phyloP scores from a whole-genome alignment of 2,888 invertebrate genomes.

The Rhopalosiphum nymphaeae region DNA sequence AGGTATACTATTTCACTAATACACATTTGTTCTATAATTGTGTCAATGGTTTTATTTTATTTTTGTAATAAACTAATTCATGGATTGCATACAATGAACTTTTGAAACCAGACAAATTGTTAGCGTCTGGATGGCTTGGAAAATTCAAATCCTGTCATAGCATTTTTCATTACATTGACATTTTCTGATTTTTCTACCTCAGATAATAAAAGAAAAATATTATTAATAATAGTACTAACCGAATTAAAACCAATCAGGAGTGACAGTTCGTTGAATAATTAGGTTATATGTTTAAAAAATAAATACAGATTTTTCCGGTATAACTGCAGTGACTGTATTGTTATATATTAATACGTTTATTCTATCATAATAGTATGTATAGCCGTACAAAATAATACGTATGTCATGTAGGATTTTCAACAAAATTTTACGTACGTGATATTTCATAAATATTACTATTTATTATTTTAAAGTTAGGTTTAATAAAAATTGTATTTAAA shows the following conservation, averaged over 20 bases:
- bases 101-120: slow-evolving; percentile 8
- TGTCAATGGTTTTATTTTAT: background rate
- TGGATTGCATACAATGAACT: background rate
- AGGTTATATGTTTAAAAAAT: background rate
- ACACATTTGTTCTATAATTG: background rate
- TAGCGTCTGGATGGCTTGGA: background rate
- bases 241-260: background rate
- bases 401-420: background rate
- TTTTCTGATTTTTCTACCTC: background rate
- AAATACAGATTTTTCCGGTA: background rate
- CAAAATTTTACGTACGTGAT: background rate
- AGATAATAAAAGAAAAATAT: background rate
- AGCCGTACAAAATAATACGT: background rate
- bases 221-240: background rate
- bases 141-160: background rate
- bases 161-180: background rate
- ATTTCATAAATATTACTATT: background rate
- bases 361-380: background rate
- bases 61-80: background rate
- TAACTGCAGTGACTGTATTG: background rate
- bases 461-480: background rate
- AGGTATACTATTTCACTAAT: background rate
- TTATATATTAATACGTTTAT: background rate
- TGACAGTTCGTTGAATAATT: background rate
- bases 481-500: background rate